These are phyloP conservation scores for Brachylomia viminalis DNA, from an alignment of 2,888 invertebrate species.

Conservation along the genomic window DNA sequence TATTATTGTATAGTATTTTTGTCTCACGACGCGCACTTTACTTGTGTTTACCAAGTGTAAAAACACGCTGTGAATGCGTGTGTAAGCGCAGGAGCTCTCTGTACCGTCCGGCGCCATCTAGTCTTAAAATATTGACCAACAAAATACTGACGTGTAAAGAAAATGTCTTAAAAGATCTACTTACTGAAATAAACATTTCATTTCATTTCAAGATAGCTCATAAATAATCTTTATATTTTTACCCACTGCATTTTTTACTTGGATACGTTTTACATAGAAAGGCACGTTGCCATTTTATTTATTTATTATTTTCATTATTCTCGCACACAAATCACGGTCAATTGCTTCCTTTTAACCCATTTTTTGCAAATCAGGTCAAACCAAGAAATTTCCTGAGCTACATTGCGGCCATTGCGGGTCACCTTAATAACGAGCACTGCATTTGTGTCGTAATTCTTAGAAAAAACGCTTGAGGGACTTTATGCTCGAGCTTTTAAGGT, in stretches of 20 bases:
- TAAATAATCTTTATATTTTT: not conserved
- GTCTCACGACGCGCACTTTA: too few relatives aligned
- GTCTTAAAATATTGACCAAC: too few relatives aligned
- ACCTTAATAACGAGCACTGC: conserved; percentile 12
- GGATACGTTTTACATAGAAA: not conserved
- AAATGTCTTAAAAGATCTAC: too few relatives aligned
- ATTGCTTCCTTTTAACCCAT: not conserved
- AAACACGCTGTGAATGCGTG: too few relatives aligned
- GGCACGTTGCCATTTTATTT: not conserved
- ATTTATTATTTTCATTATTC: conserved; percentile 6
- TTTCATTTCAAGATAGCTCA: not conserved
- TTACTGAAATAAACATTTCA: too few relatives aligned
- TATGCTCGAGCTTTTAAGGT: conserved; percentile 16
- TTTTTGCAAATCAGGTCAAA: conserved; percentile 15
- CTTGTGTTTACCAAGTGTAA: too few relatives aligned
- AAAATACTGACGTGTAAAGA: too few relatives aligned
- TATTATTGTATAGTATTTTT: too few relatives aligned
- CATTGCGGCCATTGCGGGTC: conserved; percentile 36
- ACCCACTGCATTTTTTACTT: not conserved
- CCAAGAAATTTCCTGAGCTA: not conserved
- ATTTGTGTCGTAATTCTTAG: conserved; percentile 17
- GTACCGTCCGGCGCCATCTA: too few relatives aligned
- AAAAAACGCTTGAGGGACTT: not conserved
- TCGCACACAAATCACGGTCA: conserved; percentile 11
- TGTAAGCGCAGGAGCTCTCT: too few relatives aligned